Base-by-base conservation (phyloP, 1,140 invertebrate genomes). In the Procambarus virginalis region DNA sequence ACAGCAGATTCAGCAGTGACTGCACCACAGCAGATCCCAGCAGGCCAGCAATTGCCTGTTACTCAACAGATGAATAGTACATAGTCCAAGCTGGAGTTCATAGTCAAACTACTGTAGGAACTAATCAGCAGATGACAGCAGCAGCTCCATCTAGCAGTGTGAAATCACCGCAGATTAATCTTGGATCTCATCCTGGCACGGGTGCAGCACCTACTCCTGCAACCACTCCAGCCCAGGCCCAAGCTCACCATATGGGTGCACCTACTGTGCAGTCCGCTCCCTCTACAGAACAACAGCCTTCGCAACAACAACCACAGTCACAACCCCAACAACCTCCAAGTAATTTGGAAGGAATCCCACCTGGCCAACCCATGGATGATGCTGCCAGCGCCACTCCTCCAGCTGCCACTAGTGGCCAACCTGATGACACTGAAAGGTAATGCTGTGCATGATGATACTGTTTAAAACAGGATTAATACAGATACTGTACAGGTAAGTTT, bases 381-480 rank as follows among this genome's bases (percentile, higher is more conserved):
- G 90, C 90, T 48, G 51, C 89, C 84, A 91, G 83, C 46, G 85
- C 84, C 70, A 86, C 90, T 20, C 80, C 90, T 68, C 90, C 84
- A 17, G 84, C 90, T 14, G 64, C 81, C 12, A 46, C 22, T 55
- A 49, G 64, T 49, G 78, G 76, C 22, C 77, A 80, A 48, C 85
- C 79, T 48, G 90, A 91, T 10, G 90, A 91, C n/a, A 46, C 76
- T 55, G 90, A 91, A 83, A 91, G 90, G 90, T 91, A 86, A 70
- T 48, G 80, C 64, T 20, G 17, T 17, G 58, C 12, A 10, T 45
- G 6, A 8, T 51, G 9, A 14, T 58, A 55, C 51, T 10, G 51
- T 34, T 34, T 34, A 34, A 34, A 34, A 34, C 34, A 1, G 34
- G 34, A 34, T 34, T 34, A 34, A 34, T 34, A 34, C 34, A 34